Evolutionary conservation across 1,140 invertebrate genomes (phyloP).

Genomic region (Micrasema longulum): DNA sequence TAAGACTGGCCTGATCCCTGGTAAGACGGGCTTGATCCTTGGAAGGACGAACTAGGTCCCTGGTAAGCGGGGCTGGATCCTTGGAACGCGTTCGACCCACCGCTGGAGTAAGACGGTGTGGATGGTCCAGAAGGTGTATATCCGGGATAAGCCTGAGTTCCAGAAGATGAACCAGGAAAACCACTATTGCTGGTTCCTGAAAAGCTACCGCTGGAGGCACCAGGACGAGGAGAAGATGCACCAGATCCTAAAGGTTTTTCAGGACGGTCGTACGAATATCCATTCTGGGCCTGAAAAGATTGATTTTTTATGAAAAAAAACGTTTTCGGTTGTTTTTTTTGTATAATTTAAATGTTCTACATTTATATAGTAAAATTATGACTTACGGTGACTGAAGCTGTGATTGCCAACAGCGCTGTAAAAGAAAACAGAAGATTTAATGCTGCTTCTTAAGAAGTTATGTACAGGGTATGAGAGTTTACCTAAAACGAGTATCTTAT

Average conservation of each 20-base stretch:
- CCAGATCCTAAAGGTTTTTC: slow-evolving; percentile 47
- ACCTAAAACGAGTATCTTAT: no score
- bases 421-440: slow-evolving; percentile 29
- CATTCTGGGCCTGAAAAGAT: slow-evolving; percentile 48
- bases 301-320: no score
- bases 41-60: no score
- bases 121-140: slow-evolving; percentile 45
- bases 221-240: slow-evolving; percentile 44
- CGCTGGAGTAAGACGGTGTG: slow-evolving; percentile 40
- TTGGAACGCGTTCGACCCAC: slow-evolving; percentile 28
- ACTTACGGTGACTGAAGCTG: slow-evolving; percentile 47
- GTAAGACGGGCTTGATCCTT: slow-evolving; percentile 36
- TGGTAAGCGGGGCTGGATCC: slow-evolving; percentile 35
- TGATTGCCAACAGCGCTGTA: slow-evolving; percentile 47
- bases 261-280: slow-evolving; percentile 49
- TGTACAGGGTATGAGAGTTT: no score
- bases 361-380: no score
- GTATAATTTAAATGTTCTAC: no score
- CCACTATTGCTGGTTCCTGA: slow-evolving; percentile 38
- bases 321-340: no score
- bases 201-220: slow-evolving; percentile 33
- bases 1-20: no score
- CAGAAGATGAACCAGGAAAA: slow-evolving; percentile 44
- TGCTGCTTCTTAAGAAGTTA: no score
- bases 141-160: slow-evolving; percentile 49